These are phyloP conservation scores for Notodonta ziczac DNA, from an alignment of 2,888 invertebrate species.

Conservation along the genomic window DNA sequence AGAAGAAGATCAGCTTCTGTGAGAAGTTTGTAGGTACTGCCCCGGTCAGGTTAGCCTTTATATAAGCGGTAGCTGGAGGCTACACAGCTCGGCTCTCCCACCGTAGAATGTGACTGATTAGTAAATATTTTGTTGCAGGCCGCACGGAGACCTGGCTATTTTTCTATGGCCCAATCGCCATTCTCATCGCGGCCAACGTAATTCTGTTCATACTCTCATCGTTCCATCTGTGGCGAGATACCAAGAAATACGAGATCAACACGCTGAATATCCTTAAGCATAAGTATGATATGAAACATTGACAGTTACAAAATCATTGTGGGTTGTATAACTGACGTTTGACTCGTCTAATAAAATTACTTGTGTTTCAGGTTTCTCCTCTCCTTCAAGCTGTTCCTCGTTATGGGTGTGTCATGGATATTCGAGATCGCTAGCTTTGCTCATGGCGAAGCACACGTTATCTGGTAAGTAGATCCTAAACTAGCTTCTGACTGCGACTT, in stretches of 20 bases:
- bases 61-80: too few species aligned
- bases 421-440: slow-evolving; percentile 86
- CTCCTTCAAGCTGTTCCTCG: slow-evolving; percentile 86
- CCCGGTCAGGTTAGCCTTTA: too few species aligned
- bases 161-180: slow-evolving; percentile 88
- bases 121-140: slow-evolving; percentile 59
- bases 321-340: too few species aligned
- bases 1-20: too few species aligned
- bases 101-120: too few species aligned
- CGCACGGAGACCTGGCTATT: slow-evolving; percentile 85
- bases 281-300: slow-evolving; percentile 67
- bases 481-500: too few species aligned
- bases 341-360: neutral
- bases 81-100: too few species aligned
- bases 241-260: slow-evolving; percentile 78
- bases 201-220: slow-evolving; percentile 85
- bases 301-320: too few species aligned
- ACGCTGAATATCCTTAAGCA: slow-evolving; percentile 82
- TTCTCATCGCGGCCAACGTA: slow-evolving; percentile 83
- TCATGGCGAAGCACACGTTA: slow-evolving; percentile 67
- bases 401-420: slow-evolving; percentile 90
- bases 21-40: too few species aligned
- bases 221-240: slow-evolving; percentile 82
- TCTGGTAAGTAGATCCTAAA: slow-evolving; percentile 56
- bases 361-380: slow-evolving; percentile 81